A percentile compares a stretch with the other conserved stretches of the same genome.
Evolutionary conservation across 2,797 vertebrate genomes (phyloP).

Genomic region (Pseudotriccus pelzelni): DNA sequence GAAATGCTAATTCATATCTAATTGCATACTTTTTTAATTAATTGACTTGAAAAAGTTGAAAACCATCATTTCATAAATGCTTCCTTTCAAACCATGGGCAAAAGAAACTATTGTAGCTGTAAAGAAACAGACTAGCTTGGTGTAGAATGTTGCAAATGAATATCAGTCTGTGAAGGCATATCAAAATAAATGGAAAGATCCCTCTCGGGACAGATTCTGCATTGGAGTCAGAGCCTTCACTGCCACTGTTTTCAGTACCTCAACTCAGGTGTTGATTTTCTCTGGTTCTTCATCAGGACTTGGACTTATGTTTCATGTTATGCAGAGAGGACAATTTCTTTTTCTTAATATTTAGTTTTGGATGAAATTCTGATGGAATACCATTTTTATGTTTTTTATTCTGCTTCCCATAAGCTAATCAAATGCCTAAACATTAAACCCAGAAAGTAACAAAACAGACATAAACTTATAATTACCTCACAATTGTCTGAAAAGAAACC

Average conservation of each 20-base stretch:
- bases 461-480: not conserved
- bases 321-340: rapidly evolving
- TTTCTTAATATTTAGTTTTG: not conserved
- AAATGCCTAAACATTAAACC: not conserved
- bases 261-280: not conserved
- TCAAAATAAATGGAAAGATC: not conserved
- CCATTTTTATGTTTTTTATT: not conserved
- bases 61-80: not conserved
- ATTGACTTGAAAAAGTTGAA: not conserved
- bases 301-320: not conserved
- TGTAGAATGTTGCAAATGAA: not conserved
- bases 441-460: not conserved
- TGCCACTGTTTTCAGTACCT: not conserved
- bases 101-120: not conserved
- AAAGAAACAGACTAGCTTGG: not conserved
- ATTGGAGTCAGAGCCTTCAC: not conserved
- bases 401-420: not conserved
- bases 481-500: not conserved
- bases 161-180: not conserved
- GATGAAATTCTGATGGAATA: not conserved
- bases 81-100: not conserved
- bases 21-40: not conserved
- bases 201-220: not conserved
- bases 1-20: not conserved
- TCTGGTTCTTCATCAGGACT: not conserved